Evolutionary conservation across 2,888 invertebrate species (phyloP), one percentile per base, ranked within the genome.

Genomic region (Lasius platythorax): DNA sequence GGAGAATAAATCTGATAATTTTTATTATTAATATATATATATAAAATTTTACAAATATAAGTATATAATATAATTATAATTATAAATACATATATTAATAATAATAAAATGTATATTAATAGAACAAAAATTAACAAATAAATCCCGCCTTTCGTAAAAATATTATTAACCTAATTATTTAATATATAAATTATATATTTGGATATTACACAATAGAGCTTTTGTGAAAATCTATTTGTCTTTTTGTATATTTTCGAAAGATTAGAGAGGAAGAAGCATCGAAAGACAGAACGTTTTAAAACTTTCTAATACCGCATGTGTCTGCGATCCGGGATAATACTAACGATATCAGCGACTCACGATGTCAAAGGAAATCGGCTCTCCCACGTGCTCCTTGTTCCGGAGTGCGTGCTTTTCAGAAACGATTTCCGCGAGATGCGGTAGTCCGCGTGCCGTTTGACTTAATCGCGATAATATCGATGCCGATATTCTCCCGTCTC

Each of bases 321-420:
- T 66, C 66, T 23, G 66, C 46, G 67, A 75, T 46, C 63, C 63
- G 18, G 74, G 63, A 64, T 75, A 75, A 75, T 33, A 15, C n/a
- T 33, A 33, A 46, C 66, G 64, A 75, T 63, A 33, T 11, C 46
- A 23, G 33, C 75, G 66, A 66, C 33, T 43, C 23, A 33, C 23
- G 33, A 64, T 63, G 46, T 75, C 64, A 64, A 64, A 66, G 3
- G 23, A 46, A 75, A 75, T 46, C 64, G 30, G 30, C 46, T 63
- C 53, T 83, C 70, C 9, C 84, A 85, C 87, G 87, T 83, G 82
- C 86, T 58, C 68, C 74, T 56, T 61, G 81, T 66, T 82, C 43
- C 63, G 63, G 30, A 50, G 33, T 66, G 64, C 64, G 46, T 37
- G 64, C 64, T 46, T 64, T 33, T 30, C 33, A 46, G 46, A 33